Base-by-base conservation (phyloP, 2,113 vertebrate genomes). In the Acrocephalus arundinaceus region DNA sequence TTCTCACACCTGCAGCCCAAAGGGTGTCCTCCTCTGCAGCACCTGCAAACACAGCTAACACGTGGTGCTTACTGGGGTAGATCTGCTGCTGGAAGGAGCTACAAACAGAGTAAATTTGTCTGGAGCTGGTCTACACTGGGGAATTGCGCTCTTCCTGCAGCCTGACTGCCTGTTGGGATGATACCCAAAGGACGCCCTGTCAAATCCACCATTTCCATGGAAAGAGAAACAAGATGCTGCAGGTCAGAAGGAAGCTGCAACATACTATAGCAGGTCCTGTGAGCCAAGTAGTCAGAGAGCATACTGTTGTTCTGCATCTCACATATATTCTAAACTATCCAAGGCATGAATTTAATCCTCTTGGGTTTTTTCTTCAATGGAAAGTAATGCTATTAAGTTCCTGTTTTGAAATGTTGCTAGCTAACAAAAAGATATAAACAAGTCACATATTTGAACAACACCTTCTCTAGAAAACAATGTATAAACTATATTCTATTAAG, bases 61-160 rank as follows among this genome's bases (percentile, higher is more conserved):
- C 1, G 0, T 0, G 11, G 39, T 1, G 0, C 11, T 46, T 2
- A 2, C 48, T 55, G 21, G 15, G 19, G 41, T 3, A 51, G 27
- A 52, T 23, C 10, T 89, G 61, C 24, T 10, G 0, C 22, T 79
- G 46, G 9, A 82, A 61, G 13, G 68, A 80, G 21, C 28, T 48
- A 86, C 27, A 77, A 37, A 55, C 15, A 30, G n/a, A 7, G 0
- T 4, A 48, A 30, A 25, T 3, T 31, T 17, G 23, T 51, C 65
- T 67, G 28, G 6, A 77, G 33, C 21, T 52, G 12, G 8, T 59
- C 37, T 59, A 1, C 1, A 2, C 19, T 30, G 43, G 13, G 30
- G 21, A 84, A 74, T 9, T 72, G 22, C 65, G 52, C 35, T 57
- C 7, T 48, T 87, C 20, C 61, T 75, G 39, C 52, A 72, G 27